Percentiles rank a stretch among this genome's conserved stretches.
phyloP scores from a whole-genome alignment of 2,797 vertebrate genomes.

The Lepus townsendii region DNA sequence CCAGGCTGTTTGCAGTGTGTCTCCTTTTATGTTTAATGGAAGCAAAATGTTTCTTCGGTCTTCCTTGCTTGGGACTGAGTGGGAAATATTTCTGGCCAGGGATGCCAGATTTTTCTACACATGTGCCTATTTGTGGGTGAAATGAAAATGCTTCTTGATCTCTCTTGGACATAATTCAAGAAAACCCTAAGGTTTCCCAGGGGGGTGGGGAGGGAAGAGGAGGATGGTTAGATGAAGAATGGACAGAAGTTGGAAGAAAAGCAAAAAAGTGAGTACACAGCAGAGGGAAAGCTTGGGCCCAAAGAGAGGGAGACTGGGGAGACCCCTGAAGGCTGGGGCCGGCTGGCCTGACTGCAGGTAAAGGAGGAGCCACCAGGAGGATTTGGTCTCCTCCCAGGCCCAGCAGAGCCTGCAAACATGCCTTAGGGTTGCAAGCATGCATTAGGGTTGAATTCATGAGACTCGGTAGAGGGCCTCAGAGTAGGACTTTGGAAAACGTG shows the following conservation, averaged over 20 bases:
- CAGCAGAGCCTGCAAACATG: too few species aligned
- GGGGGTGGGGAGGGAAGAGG: background rate
- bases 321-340: background rate
- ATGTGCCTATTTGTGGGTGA: background rate
- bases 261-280: background rate
- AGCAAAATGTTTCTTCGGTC: slow-evolving; percentile 15
- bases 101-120: slow-evolving; percentile 11
- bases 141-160: slow-evolving; percentile 6
- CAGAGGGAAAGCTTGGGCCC: background rate
- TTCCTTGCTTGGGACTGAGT: slow-evolving; percentile 17
- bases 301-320: background rate
- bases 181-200: slow-evolving; percentile 17
- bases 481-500: background rate
- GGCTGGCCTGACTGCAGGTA: background rate
- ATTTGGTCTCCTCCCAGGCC: background rate
- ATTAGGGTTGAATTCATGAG: background rate
- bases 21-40: background rate
- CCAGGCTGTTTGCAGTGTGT: background rate
- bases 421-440: background rate
- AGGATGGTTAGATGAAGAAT: slow-evolving; percentile 7
- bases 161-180: slow-evolving; percentile 36
- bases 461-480: background rate
- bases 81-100: slow-evolving; percentile 25
- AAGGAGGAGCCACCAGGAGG: background rate
- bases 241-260: background rate